Evolutionary conservation across 1,140 invertebrate species (phyloP), one percentile per base, ranked within the genome.

Genomic region (Oedothorax gibbosus): DNA sequence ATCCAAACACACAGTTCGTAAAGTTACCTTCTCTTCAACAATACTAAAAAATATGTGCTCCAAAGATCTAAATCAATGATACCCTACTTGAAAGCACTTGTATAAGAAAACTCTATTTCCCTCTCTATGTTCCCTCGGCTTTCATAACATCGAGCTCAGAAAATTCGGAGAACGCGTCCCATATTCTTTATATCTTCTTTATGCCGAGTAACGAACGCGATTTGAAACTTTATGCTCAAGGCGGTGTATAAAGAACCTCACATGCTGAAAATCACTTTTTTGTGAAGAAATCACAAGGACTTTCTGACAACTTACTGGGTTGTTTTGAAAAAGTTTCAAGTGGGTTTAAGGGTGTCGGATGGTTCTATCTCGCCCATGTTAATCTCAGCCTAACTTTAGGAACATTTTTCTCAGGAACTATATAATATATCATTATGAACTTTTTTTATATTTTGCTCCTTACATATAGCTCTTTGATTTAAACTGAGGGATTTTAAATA

Each of bases 241-340:
- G 66, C 82, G 75, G 57, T 49, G 72, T 84, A 84, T 76, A 84
- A 83, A 75, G 69, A 75, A 64, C 75, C 69, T 75, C 68, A 71
- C 21, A 81, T 71, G 62, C 21, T 20, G 66, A 71, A 82, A 73
- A 82, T 82, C 68, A 73, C 80, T 82, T 82, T 81, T 71, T 77
- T 77, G 57, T 77, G 57, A 77, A 51, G 49, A 49, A 49, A 35
- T 35, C 35, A 35, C 35, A 35, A 35, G 35, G 35, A 35, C 35
- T 35, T 35, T 35, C 35, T 35, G 35, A 35, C 35, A 35, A 35
- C 35, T 35, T 35, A 5, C 35, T 5, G 35, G 35, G 5, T 35
- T 35, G 35, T 35, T 35, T 35, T 35, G 35, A 35, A 35, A 35
- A 35, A 35, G 35, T 35, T 35, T 35, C 35, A 35, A 35, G 35